Evolutionary conservation across 2,113 vertebrate genomes (phyloP), one percentile per base, ranked within the genome.

Genomic region (Xenus cinereus): DNA sequence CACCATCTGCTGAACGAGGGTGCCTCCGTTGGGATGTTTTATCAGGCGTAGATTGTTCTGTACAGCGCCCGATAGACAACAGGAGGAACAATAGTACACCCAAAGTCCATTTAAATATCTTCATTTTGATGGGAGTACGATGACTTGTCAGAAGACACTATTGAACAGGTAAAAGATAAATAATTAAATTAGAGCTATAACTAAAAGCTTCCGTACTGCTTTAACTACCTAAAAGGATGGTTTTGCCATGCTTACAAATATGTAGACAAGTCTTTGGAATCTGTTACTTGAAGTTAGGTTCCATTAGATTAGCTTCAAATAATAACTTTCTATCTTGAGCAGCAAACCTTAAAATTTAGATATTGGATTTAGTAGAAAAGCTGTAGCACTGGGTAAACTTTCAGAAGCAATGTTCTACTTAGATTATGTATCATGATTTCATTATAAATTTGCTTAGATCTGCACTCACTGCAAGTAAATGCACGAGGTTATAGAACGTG

Each of bases 21-120:
- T 98, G 89, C 72, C 99, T 98, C 95, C 97, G 98, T 28, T 98
- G 98, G 71, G 96, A 76, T 27, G 26, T 37, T 89, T 72, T 96
- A 6, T 96, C 97, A n/a, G 86, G 93, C 60, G 93, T 97, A 75
- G 96, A 97, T 93, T 97, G 97, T 81, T 96, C 91, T 32, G 85
- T 90, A 19, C 98, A 97, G 63, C 97, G 97, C 93, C 97, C 97
- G 12, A 74, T 92, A 53, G 98, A 97, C 51, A 98, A 11, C 77
- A 98, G 97, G 82, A 99, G 97, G 92, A 98, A 98, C 90, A 99
- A 75, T n/a, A 99, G 80, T 39, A 98, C 94, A 37, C 98, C 98
- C 92, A 98, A 78, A 94, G 98, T 98, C 99, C 99, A 99, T 85
- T 97, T 96, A 91, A 98, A 35, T 91, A 97, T 94, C 97, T 98